A percentile compares a stretch with the other conserved stretches of the same genome.
phyloP scores from a whole-genome alignment of 1,140 invertebrate species.

The Sinella curviseta region DNA sequence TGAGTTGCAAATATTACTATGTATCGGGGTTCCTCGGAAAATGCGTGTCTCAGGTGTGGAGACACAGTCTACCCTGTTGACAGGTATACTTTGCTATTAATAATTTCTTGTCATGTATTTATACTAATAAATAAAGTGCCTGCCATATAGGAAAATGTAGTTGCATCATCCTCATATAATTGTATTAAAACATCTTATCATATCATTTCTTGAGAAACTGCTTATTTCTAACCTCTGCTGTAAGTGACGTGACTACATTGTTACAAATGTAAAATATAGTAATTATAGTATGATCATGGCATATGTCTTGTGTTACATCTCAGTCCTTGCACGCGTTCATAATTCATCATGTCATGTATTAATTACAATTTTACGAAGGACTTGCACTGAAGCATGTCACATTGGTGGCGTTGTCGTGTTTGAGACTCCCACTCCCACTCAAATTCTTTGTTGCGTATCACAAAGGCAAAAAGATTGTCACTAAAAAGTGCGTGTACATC shows the following conservation, averaged over 20 bases:
- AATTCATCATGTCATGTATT: neutral
- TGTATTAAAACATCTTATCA: too few relatives aligned
- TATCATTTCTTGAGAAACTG: too few relatives aligned
- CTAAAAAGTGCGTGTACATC: too few relatives aligned
- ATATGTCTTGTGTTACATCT: neutral
- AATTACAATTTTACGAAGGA: neutral
- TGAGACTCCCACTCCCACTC: neutral
- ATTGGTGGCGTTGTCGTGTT: too few relatives aligned
- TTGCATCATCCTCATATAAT: too few relatives aligned
- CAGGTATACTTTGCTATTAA: conserved; percentile 50
- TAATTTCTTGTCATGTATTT: neutral
- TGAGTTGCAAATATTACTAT: conserved; percentile 29
- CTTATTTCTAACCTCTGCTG: too few relatives aligned
- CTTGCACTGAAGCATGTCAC: too few relatives aligned
- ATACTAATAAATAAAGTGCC: too few relatives aligned
- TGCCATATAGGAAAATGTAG: too few relatives aligned
- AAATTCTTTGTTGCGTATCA: neutral
- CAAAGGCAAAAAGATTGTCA: neutral
- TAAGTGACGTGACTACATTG: too few relatives aligned
- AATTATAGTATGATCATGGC: neutral
- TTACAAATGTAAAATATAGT: too few relatives aligned
- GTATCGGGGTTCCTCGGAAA: conserved; percentile 50
- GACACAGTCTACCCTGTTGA: conserved; percentile 56
- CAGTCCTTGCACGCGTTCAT: neutral
- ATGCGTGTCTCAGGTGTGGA: conserved; percentile 57